A percentile compares a stretch with the other conserved stretches of the same genome.
Conservation (phyloP, 2,888 invertebrate species). For the Drosophila atroscutellata region DNA sequence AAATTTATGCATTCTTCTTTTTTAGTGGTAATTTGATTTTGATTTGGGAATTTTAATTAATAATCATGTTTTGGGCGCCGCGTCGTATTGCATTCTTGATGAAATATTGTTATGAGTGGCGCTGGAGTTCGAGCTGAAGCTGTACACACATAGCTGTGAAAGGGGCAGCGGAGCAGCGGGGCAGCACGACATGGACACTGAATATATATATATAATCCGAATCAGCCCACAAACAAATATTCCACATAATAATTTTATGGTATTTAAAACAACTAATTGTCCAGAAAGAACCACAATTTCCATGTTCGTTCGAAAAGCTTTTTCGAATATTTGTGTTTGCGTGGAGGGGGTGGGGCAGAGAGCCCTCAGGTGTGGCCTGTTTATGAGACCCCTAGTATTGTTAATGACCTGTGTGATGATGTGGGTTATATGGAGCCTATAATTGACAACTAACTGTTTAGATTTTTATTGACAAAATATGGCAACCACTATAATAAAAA, state of each 20-base stretch:
- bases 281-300: conserved; percentile 42
- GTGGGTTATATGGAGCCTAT: conserved; percentile 30
- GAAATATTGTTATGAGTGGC: conserved; percentile 56
- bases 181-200: conserved; percentile 33
- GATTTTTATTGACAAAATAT: conserved; percentile 24
- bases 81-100: conserved; percentile 54
- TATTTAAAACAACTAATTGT: conserved; percentile 68
- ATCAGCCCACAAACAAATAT: conserved; percentile 40
- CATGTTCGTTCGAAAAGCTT: conserved; percentile 36
- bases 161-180: neutral
- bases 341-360: neutral
- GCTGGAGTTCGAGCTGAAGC: neutral
- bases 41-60: conserved; percentile 82
- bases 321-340: conserved; percentile 3
- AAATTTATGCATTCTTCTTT: conserved; percentile 71
- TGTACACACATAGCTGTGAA: neutral
- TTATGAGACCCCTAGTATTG: conserved; percentile 32
- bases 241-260: conserved; percentile 65
- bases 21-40: conserved; percentile 80
- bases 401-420: conserved; percentile 32
- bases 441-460: conserved; percentile 30
- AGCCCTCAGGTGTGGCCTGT: conserved; percentile 48
- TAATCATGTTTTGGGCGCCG: conserved; percentile 68
- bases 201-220: conserved; percentile 52
- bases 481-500: conserved; percentile 6